These are phyloP conservation scores for Drosophila monieri DNA, from an alignment of 2,888 invertebrate genomes.

Conservation along the genomic window DNA sequence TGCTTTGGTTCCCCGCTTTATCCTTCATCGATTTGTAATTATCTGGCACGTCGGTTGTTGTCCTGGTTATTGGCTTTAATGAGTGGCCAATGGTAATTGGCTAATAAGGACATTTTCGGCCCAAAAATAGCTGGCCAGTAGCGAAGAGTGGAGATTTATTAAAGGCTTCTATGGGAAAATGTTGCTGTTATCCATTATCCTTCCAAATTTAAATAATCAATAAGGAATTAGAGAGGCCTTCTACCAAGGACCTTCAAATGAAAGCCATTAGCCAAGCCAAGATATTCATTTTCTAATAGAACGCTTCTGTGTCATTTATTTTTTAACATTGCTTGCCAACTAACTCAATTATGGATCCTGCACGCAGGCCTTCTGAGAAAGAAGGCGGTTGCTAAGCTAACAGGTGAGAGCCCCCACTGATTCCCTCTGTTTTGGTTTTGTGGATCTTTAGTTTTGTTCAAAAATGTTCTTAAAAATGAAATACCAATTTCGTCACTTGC, in stretches of 20 bases:
- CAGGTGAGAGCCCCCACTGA: slow-evolving; percentile 77
- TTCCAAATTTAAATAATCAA: slow-evolving; percentile 15
- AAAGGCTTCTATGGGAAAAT: neutral
- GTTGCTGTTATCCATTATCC: neutral
- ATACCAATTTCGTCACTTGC: slow-evolving; percentile 2
- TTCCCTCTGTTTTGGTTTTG: neutral
- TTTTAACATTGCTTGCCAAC: slow-evolving; percentile 42
- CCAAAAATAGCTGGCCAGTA: neutral
- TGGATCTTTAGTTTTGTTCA: neutral
- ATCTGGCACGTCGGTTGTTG: slow-evolving; percentile 27
- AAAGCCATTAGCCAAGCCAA: neutral
- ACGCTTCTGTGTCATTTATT: slow-evolving; percentile 14
- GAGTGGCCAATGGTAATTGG: slow-evolving; percentile 24
- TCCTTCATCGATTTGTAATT: slow-evolving; percentile 58
- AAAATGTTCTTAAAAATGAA: neutral
- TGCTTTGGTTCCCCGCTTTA: neutral
- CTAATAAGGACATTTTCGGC: neutral
- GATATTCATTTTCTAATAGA: slow-evolving; percentile 9
- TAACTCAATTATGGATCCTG: slow-evolving; percentile 11
- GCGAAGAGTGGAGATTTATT: neutral
- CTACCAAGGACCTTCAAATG: neutral
- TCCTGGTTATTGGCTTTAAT: slow-evolving; percentile 40
- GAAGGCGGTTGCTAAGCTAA: slow-evolving; percentile 73
- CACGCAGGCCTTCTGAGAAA: slow-evolving; percentile 83
- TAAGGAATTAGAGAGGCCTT: slow-evolving; percentile 22